Percentiles rank a stretch among this genome's conserved stretches.
Conservation (phyloP, 2,797 vertebrate species). For the Myotis pilosus region DNA sequence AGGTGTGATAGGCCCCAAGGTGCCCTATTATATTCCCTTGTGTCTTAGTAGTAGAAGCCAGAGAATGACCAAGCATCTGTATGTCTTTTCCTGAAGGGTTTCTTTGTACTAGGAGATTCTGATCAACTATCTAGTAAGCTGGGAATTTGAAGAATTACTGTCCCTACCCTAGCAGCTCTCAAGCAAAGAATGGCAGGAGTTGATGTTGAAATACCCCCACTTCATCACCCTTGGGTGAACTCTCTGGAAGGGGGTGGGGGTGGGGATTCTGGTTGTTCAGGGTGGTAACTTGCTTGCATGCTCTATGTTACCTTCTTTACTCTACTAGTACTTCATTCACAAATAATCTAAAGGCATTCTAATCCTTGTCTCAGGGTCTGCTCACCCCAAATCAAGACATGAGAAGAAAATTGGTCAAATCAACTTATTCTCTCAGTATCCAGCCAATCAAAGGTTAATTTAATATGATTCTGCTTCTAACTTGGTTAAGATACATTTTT, state of each 20-base stretch:
- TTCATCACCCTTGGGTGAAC: too few species aligned
- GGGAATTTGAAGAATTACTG: neutral
- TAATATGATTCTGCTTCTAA: neutral
- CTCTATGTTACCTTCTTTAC: neutral
- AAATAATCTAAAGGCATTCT: neutral
- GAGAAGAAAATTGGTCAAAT: neutral
- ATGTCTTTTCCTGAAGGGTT: neutral
- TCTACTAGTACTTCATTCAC: too few species aligned
- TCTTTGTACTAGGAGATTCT: neutral
- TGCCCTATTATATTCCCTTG: rapidly evolving
- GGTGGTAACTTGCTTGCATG: neutral
- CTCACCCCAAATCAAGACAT: neutral
- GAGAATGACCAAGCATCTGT: neutral
- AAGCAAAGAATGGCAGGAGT: neutral
- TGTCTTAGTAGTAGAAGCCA: neutral
- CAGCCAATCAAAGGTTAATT: neutral
- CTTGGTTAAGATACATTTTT: neutral
- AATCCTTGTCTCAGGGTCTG: neutral
- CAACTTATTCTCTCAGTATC: neutral
- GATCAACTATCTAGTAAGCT: neutral
- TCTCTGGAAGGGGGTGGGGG: neutral
- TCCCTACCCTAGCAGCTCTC: neutral
- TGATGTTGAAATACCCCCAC: neutral
- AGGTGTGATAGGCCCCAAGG: neutral
- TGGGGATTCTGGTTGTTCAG: neutral